Percentiles rank a stretch among this genome's conserved stretches.
Evolutionary conservation across 2,797 vertebrate genomes (phyloP).

Genomic region (Danio choprae): DNA sequence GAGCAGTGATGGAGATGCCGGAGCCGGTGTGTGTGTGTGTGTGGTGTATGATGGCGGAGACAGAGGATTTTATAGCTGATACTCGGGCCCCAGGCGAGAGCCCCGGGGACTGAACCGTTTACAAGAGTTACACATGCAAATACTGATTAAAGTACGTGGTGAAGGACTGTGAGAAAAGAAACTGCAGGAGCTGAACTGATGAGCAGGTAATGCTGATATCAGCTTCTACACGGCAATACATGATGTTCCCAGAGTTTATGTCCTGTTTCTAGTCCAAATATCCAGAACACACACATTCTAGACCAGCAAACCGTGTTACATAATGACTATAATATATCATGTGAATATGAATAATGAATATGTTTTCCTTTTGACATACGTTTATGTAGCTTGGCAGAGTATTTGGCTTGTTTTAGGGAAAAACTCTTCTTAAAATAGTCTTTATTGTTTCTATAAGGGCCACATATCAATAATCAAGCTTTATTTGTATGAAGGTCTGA

Average conservation of each 20-base stretch:
- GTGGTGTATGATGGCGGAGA: background rate
- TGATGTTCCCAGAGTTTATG: no score
- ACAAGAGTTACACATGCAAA: conserved; percentile 15
- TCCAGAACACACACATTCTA: no score
- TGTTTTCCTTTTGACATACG: no score
- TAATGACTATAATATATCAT: no score
- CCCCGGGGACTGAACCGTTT: conserved; percentile 5
- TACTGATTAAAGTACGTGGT: background rate
- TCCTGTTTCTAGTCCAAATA: no score
- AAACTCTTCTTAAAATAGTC: no score
- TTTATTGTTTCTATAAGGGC: no score
- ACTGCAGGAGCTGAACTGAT: background rate
- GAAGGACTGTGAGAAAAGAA: conserved; percentile 18
- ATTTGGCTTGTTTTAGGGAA: no score
- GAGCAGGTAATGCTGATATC: background rate
- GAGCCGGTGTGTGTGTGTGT: background rate
- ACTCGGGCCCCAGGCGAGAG: background rate
- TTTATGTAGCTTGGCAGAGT: no score
- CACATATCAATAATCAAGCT: background rate
- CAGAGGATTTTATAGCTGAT: background rate
- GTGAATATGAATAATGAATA: no score
- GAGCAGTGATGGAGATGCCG: background rate
- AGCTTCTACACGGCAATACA: background rate
- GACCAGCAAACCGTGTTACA: no score
- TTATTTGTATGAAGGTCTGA: background rate